phyloP scores from a whole-genome alignment of 2,797 vertebrate species.

The Glyptemys insculpta region DNA sequence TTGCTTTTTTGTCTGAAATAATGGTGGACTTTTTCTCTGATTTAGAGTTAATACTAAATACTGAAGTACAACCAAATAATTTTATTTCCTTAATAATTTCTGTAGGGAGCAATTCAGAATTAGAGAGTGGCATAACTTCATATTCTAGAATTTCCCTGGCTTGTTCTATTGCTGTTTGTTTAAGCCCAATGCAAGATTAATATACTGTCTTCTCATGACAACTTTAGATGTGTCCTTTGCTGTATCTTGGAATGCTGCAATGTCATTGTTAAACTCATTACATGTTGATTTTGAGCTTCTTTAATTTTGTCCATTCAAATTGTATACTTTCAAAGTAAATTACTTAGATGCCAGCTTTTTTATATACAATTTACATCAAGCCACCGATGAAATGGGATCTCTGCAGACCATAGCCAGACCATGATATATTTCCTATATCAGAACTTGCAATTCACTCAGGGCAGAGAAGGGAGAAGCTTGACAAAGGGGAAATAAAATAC shows the following conservation, averaged over 20 bases:
- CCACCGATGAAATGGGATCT: not conserved
- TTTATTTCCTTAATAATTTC: not conserved
- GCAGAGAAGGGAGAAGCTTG: not conserved
- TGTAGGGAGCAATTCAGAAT: not conserved
- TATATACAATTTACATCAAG: not conserved
- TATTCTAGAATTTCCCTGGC: not conserved
- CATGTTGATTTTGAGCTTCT: not conserved
- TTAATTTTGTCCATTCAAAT: not conserved
- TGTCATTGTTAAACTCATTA: not conserved
- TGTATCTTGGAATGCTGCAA: not conserved
- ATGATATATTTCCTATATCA: not conserved
- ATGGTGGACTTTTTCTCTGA: not conserved
- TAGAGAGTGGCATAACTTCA: not conserved
- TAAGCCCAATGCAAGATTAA: not conserved
- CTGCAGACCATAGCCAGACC: not conserved
- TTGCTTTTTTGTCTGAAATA: not conserved
- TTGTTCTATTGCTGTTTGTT: not conserved
- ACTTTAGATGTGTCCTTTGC: accelerated
- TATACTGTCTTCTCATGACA: not conserved
- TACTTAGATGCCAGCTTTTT: accelerated
- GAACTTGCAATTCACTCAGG: not conserved
- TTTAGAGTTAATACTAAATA: not conserved
- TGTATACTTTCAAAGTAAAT: not conserved
- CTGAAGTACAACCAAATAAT: not conserved
- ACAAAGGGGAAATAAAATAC: not conserved